A percentile compares a stretch with the other conserved stretches of the same genome.
These are phyloP conservation scores for Platysternon megacephalum DNA, from an alignment of 2,113 vertebrate genomes.

Conservation along the genomic window DNA sequence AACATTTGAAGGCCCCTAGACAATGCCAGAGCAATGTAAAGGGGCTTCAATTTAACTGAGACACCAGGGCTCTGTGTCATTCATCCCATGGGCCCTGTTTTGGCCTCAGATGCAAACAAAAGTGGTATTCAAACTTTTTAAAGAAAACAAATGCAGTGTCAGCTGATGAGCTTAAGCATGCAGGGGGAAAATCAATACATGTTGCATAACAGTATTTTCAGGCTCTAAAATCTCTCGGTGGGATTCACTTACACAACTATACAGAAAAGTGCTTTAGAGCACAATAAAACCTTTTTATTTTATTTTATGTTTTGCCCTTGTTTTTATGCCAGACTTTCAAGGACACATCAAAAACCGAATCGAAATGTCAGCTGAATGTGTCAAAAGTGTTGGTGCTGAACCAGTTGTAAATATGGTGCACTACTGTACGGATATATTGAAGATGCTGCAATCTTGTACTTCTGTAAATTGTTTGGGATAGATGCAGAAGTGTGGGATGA, in stretches of 20 bases:
- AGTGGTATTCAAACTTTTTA: neutral
- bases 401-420: neutral
- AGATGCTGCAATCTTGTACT: neutral
- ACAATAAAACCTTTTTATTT: neutral
- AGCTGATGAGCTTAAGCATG: neutral
- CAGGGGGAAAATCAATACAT: neutral
- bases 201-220: neutral
- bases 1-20: neutral
- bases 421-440: neutral
- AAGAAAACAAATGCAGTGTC: neutral
- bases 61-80: accelerated
- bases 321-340: neutral
- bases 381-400: neutral
- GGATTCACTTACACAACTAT: neutral
- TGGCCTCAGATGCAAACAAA: neutral
- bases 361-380: neutral
- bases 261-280: neutral
- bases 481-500: neutral
- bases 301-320: neutral
- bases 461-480: neutral
- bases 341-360: neutral
- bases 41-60: accelerated
- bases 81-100: neutral
- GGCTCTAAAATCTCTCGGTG: neutral
- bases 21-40: neutral